Percentiles rank a stretch among this genome's conserved stretches.
Conservation (phyloP, 2,888 invertebrate genomes). For the Aphodius granarius region DNA sequence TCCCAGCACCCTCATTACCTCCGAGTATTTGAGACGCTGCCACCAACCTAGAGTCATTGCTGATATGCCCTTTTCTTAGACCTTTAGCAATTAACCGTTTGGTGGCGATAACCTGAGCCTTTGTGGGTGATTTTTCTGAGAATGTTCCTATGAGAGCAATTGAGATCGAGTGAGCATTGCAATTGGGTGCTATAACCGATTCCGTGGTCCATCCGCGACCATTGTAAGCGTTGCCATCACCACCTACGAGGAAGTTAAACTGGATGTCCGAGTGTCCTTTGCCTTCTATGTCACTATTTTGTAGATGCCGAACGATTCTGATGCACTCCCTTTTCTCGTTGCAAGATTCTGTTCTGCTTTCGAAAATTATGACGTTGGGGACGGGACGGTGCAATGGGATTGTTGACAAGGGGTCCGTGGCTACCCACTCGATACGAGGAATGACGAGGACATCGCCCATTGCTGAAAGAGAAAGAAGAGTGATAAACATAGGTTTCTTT, state of each 20-base stretch:
- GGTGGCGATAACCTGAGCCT: constrained; percentile 63
- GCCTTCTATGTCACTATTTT: constrained; percentile 70
- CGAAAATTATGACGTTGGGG: constrained; percentile 18
- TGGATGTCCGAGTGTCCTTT: constrained; percentile 64
- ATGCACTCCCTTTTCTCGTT: constrained; percentile 15
- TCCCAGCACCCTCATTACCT: constrained; percentile 66
- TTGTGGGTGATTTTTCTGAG: constrained; percentile 56
- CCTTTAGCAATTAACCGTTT: constrained; percentile 65
- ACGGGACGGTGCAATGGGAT: constrained; percentile 4
- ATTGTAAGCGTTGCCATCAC: constrained; percentile 71
- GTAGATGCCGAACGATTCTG: constrained; percentile 45
- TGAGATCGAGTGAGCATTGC: constrained; percentile 67
- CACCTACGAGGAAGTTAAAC: constrained; percentile 74
- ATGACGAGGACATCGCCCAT: constrained; percentile 14
- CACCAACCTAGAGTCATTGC: constrained; percentile 65
- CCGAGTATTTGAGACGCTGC: constrained; percentile 69
- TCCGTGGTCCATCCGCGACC: constrained; percentile 72
- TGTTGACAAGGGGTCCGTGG: neutral
- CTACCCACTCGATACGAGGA: constrained; percentile 17
- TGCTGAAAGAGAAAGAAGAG: constrained; percentile 14
- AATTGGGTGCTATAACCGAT: constrained; percentile 72
- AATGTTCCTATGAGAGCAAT: constrained; percentile 77
- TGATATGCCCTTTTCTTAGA: constrained; percentile 62
- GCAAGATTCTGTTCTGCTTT: constrained; percentile 14
- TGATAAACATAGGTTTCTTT: neutral